phyloP scores from a whole-genome alignment of 2,888 invertebrate genomes.

The Suillia variegata region DNA sequence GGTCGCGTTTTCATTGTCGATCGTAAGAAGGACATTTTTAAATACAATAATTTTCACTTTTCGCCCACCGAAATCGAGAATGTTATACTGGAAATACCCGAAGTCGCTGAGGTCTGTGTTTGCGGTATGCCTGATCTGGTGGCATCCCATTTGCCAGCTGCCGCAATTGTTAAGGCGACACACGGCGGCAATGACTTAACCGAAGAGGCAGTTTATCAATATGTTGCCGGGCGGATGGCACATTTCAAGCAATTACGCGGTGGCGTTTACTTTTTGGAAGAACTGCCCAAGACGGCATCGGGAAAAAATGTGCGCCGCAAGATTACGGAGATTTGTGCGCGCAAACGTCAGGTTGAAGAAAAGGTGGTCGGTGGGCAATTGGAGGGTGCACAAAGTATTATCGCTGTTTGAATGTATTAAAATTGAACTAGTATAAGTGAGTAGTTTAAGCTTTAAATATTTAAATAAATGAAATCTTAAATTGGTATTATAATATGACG shows the following conservation, averaged over 20 bases:
- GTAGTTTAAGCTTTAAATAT: no score
- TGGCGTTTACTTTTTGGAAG: conserved; percentile 33
- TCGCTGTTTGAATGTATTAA: no score
- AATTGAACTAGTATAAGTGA: no score
- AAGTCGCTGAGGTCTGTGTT: conserved; percentile 31
- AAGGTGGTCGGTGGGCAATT: no score
- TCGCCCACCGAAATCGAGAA: conserved; percentile 38
- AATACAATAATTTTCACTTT: conserved; percentile 35
- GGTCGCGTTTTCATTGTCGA: conserved; percentile 33
- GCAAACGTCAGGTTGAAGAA: no score
- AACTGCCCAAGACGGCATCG: conserved; percentile 34
- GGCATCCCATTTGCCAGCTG: conserved; percentile 31
- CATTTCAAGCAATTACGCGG: conserved; percentile 37
- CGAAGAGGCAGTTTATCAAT: conserved; percentile 21
- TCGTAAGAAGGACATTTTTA: conserved; percentile 40
- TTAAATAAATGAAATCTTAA: no score
- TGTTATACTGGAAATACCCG: conserved; percentile 28
- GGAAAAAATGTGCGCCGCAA: conserved; percentile 33
- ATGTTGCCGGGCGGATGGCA: conserved; percentile 29
- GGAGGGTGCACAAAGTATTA: no score
- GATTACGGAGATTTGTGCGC: conserved; percentile 29
- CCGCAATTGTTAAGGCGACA: conserved; percentile 27
- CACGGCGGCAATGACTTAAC: conserved; percentile 24
- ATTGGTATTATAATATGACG: no score
- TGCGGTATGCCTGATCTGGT: conserved; percentile 34